Evolutionary conservation across 2,888 invertebrate species (phyloP).

Genomic region (Tachina lurida): DNA sequence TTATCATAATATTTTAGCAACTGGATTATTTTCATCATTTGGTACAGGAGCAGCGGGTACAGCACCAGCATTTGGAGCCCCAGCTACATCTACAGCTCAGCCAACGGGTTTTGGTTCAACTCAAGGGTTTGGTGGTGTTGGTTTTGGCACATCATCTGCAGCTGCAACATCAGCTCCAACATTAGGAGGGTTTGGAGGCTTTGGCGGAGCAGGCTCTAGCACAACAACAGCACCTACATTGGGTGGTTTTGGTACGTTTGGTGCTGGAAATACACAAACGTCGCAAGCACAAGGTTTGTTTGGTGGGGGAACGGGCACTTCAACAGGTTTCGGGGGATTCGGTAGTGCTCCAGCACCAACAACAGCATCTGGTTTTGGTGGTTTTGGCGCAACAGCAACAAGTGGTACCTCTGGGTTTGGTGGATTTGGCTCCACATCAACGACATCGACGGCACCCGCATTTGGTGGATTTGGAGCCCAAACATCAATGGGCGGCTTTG

Average conservation of each 20-base stretch:
- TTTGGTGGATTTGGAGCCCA: constrained; percentile 83
- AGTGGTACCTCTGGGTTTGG: constrained; percentile 79
- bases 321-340: constrained; percentile 78
- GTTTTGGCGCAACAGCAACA: constrained; percentile 81
- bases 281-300: constrained; percentile 75
- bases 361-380: constrained; percentile 83
- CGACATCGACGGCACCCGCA: constrained; percentile 82
- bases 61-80: constrained; percentile 73
- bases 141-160: constrained; percentile 73
- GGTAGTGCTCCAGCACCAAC: constrained; percentile 78
- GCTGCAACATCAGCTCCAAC: constrained; percentile 75
- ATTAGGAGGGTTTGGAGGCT: constrained; percentile 79
- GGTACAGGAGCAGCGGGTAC: constrained; percentile 71
- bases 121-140: constrained; percentile 76
- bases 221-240: constrained; percentile 73
- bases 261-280: constrained; percentile 43
- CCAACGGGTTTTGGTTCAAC: constrained; percentile 61
- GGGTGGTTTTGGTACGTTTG: constrained; percentile 82
- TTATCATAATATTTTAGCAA: constrained; percentile 75
- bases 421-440: constrained; percentile 81
- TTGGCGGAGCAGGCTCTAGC: constrained; percentile 72
- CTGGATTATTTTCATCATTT: constrained; percentile 78
- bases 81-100: constrained; percentile 52
- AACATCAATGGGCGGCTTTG: constrained; percentile 81
- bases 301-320: constrained; percentile 77